Percentiles rank a stretch among this genome's conserved stretches.
These are phyloP conservation scores for Eriocheir sinensis DNA, from an alignment of 1,140 invertebrate species.

Conservation along the genomic window DNA sequence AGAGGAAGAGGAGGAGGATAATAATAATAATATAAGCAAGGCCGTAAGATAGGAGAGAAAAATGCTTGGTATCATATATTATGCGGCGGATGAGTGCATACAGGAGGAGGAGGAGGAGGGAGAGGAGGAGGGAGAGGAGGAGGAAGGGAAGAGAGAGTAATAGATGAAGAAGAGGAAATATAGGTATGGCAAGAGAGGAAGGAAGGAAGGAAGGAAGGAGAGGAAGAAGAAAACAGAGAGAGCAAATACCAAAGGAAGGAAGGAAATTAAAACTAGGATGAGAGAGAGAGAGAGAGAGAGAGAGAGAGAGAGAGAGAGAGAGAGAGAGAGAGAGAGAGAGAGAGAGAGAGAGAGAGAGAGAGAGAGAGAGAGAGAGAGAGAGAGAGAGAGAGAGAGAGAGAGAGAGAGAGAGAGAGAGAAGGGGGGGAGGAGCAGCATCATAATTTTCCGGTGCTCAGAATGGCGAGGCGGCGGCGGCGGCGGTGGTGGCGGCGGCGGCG, in stretches of 20 bases:
- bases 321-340: background rate
- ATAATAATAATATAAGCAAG: too few relatives aligned
- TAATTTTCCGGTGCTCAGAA: too few relatives aligned
- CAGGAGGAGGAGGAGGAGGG: background rate
- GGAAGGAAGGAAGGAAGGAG: background rate
- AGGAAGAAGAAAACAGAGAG: background rate
- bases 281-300: background rate
- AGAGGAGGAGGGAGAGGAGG: background rate
- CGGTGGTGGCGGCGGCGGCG: too few relatives aligned
- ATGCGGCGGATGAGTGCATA: background rate
- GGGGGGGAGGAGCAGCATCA: background rate
- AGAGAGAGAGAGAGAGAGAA: background rate
- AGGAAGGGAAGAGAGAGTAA: background rate
- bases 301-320: background rate
- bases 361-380: background rate
- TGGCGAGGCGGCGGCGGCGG: too few relatives aligned
- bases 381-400: background rate
- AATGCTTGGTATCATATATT: background rate
- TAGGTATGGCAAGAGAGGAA: background rate
- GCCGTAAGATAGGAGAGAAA: background rate
- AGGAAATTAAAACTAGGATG: background rate
- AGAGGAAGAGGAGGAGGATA: too few relatives aligned
- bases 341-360: background rate
- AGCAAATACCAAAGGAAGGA: background rate
- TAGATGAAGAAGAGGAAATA: background rate